These are phyloP conservation scores for Drosophila niveifrons DNA, from an alignment of 2,888 invertebrate genomes.

Conservation along the genomic window DNA sequence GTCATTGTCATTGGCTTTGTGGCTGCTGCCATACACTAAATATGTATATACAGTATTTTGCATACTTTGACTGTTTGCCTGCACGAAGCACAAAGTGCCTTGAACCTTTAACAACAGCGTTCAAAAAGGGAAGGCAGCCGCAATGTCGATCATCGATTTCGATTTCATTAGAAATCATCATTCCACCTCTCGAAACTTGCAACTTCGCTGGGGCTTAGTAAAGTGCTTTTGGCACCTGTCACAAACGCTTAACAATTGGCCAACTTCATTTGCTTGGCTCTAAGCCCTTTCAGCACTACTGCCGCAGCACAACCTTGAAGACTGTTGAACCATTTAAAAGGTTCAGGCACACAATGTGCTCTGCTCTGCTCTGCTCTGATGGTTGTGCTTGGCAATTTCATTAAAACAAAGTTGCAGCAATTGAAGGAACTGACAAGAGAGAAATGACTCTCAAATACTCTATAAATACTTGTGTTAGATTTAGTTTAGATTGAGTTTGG, in stretches of 20 bases:
- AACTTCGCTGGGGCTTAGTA: conserved; percentile 21
- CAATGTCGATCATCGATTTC: background rate
- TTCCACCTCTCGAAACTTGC: background rate
- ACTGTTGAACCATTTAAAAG: background rate
- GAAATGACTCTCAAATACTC: background rate
- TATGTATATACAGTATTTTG: background rate
- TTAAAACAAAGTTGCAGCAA: background rate
- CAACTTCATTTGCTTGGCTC: conserved; percentile 26
- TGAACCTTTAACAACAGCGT: too few species aligned
- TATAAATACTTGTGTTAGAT: background rate
- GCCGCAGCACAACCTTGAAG: background rate
- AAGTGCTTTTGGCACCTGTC: conserved; percentile 64
- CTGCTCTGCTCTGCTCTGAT: background rate
- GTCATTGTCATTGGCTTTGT: conserved; percentile 1
- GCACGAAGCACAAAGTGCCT: background rate
- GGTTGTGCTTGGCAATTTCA: background rate
- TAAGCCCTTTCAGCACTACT: conserved; percentile 8
- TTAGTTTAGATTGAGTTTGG: too few species aligned
- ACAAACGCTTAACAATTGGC: conserved; percentile 52
- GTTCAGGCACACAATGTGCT: background rate
- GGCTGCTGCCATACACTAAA: background rate
- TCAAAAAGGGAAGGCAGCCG: too few species aligned
- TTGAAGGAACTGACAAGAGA: background rate
- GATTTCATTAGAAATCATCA: background rate
- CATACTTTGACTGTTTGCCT: background rate